Conservation (phyloP, 2,113 vertebrate species). For the Coptodon bakossiorum region DNA sequence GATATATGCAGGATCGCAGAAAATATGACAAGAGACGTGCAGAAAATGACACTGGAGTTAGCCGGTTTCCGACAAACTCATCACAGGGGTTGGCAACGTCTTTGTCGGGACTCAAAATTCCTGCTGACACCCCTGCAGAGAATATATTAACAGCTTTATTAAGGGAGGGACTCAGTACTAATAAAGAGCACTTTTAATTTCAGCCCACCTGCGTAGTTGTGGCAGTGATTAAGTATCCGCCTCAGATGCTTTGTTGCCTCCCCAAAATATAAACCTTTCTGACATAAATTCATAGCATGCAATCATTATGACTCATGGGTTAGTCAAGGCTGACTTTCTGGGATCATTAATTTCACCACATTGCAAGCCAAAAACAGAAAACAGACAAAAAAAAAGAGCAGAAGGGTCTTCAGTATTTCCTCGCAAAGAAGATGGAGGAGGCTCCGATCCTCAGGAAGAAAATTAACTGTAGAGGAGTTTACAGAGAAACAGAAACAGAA, state of each 20-base stretch:
- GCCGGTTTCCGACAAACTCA: not conserved
- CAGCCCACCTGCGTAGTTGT: not conserved
- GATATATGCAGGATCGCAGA: not conserved
- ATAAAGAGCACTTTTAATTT: not conserved
- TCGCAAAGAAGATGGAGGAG: not conserved
- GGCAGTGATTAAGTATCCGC: not conserved
- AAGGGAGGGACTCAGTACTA: not conserved
- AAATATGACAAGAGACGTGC: not conserved
- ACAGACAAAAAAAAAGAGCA: not conserved
- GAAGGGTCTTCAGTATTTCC: not conserved
- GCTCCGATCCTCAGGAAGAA: not conserved
- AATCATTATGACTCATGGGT: slow-evolving; percentile 22
- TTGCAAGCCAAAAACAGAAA: not conserved
- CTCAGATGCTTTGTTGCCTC: slow-evolving; percentile 26
- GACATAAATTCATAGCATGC: not conserved
- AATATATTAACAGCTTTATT: slow-evolving; percentile 5
- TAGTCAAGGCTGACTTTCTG: slow-evolving; percentile 21
- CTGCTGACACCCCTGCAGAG: slow-evolving; percentile 4
- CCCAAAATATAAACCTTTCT: slow-evolving; percentile 1
- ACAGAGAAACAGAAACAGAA: not conserved
- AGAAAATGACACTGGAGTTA: not conserved
- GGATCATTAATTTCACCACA: slow-evolving; percentile 24
- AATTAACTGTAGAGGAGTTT: not conserved
- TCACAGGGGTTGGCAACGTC: not conserved
- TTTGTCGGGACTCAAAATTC: not conserved